phyloP scores from a whole-genome alignment of 2,113 vertebrate genomes.

The Callipepla squamata region DNA sequence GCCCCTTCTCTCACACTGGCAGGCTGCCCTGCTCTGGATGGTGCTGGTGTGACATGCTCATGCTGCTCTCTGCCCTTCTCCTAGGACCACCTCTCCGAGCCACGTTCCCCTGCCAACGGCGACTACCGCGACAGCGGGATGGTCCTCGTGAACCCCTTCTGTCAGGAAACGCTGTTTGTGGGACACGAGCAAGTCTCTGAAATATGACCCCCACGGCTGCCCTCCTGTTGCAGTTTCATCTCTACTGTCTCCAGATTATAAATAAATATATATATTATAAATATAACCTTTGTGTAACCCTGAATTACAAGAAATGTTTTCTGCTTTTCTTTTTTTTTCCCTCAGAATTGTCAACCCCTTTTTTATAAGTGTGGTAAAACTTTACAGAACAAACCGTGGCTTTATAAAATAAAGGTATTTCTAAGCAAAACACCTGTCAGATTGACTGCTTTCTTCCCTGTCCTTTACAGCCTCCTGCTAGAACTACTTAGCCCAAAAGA shows the following conservation, averaged over 20 bases:
- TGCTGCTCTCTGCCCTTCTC: conserved; percentile 24
- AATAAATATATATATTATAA: conserved; percentile 83
- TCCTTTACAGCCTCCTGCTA: not conserved
- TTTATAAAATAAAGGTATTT: conserved; percentile 93
- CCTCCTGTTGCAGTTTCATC: not conserved
- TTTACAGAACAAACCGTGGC: conserved; percentile 87
- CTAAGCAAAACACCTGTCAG: conserved; percentile 77
- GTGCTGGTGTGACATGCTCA: not conserved
- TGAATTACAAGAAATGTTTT: conserved; percentile 77
- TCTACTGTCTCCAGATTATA: conserved; percentile 73
- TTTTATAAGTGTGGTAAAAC: conserved; percentile 92
- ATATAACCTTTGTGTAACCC: conserved; percentile 84
- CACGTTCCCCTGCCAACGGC: conserved; percentile 92
- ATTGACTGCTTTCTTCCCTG: conserved; percentile 38
- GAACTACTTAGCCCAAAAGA: not conserved
- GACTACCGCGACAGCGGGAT: conserved; percentile 93
- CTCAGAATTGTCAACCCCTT: conserved; percentile 83
- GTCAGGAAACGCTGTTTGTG: conserved; percentile 95
- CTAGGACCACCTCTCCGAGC: conserved; percentile 90
- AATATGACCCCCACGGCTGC: conserved; percentile 78
- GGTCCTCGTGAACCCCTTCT: conserved; percentile 98
- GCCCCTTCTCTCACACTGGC: not conserved
- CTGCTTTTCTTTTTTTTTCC: conserved; percentile 76
- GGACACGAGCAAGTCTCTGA: conserved; percentile 91
- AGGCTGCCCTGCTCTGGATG: fast-evolving